Conservation (phyloP, 2,113 vertebrate genomes). For the Pycnonotus jocosus region DNA sequence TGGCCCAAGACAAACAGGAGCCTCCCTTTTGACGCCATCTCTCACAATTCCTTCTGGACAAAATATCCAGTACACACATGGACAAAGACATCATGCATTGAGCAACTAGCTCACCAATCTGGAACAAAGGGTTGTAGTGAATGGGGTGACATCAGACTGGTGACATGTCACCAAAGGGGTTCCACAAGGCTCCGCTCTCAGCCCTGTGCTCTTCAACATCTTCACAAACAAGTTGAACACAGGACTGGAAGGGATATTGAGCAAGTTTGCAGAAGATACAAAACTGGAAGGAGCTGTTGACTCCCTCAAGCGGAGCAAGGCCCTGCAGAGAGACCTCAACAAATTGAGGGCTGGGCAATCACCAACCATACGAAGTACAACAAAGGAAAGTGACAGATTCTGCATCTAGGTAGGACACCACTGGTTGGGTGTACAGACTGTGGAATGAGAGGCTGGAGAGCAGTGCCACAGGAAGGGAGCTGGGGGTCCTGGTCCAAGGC, state of each 20-base stretch:
- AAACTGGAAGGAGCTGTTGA: background rate
- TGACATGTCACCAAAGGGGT: background rate
- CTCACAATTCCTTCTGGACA: background rate
- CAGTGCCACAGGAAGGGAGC: fast-evolving
- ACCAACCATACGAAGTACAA: background rate
- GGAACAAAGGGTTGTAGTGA: background rate
- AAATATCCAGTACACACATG: background rate
- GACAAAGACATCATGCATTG: background rate
- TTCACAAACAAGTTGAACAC: background rate
- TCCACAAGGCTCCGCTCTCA: background rate
- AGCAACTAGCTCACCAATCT: background rate
- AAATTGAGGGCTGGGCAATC: background rate
- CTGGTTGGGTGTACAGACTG: fast-evolving
- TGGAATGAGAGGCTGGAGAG: background rate
- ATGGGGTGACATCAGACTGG: background rate
- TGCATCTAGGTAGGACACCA: background rate
- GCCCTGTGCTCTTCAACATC: background rate
- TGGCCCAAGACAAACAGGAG: background rate
- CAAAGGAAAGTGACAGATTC: background rate
- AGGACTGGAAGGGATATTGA: background rate
- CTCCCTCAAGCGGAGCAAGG: background rate
- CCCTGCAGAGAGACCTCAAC: background rate
- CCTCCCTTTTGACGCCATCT: background rate
- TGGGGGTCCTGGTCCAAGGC: fast-evolving
- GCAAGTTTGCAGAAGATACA: background rate